Evolutionary conservation across 2,797 vertebrate species (phyloP).

Genomic region (Brachyrhaphis roseni): DNA sequence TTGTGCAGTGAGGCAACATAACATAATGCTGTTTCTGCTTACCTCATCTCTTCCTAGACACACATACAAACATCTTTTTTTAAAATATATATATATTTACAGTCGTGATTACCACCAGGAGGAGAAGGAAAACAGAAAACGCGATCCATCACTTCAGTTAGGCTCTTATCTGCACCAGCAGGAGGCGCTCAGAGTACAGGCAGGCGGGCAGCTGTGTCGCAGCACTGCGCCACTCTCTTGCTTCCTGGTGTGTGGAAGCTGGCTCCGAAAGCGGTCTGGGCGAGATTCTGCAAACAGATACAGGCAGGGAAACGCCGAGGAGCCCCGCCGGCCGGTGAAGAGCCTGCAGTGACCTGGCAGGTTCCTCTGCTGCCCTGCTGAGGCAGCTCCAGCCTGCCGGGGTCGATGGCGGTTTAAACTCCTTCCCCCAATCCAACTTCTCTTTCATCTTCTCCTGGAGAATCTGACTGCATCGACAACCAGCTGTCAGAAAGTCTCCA

Average conservation of each 20-base stretch:
- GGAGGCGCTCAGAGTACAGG: constrained; percentile 59
- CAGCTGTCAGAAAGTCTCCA: constrained; percentile 53
- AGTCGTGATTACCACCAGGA: constrained; percentile 27
- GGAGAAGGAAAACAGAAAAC: neutral
- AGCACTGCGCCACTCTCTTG: constrained; percentile 70
- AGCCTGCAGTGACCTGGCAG: constrained; percentile 59
- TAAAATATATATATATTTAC: constrained; percentile 26
- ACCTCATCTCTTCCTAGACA: constrained; percentile 41
- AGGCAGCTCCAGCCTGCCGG: constrained; percentile 13
- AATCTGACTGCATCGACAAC: constrained; percentile 27
- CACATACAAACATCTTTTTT: constrained; percentile 14
- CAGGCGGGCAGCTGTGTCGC: constrained; percentile 65
- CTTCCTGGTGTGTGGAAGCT: constrained; percentile 8
- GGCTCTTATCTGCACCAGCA: constrained; percentile 47
- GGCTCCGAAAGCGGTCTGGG: constrained; percentile 51
- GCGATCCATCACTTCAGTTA: constrained; percentile 4
- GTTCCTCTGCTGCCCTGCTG: constrained; percentile 3
- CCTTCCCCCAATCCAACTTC: constrained; percentile 22
- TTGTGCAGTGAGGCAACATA: neutral
- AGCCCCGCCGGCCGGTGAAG: constrained; percentile 16
- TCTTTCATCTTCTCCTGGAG: constrained; percentile 50
- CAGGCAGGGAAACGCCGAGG: constrained; percentile 23
- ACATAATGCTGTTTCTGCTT: constrained; percentile 45
- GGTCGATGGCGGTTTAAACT: constrained; percentile 23
- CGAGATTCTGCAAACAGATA: constrained; percentile 51